Evolutionary conservation across 2,113 vertebrate species (phyloP).

Genomic region (Callithrix jacchus): DNA sequence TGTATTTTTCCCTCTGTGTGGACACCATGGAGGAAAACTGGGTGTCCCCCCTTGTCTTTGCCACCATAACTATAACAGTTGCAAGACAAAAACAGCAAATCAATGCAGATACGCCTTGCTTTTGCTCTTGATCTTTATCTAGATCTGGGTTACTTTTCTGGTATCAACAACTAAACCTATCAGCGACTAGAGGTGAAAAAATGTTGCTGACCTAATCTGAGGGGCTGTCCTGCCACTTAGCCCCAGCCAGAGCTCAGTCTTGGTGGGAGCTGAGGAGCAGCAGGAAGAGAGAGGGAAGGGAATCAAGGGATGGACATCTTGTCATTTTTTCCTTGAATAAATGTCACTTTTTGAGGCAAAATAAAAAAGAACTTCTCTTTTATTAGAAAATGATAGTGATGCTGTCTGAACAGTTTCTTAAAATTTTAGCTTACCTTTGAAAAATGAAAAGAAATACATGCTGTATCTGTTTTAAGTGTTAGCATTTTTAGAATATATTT

Average conservation of each 20-base stretch:
- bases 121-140: constrained; percentile 2
- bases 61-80: neutral
- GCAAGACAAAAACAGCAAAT: neutral
- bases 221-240: no score
- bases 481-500: neutral
- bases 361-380: neutral
- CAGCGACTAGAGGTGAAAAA: neutral
- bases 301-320: no score
- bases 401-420: neutral
- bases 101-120: neutral
- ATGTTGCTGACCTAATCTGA: no score
- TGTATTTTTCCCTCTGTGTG: neutral
- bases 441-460: neutral
- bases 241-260: no score
- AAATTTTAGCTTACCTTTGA: neutral
- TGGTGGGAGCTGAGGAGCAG: no score
- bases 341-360: no score
- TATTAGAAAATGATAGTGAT: neutral
- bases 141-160: neutral
- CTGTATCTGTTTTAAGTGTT: neutral
- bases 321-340: no score
- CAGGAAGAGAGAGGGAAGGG: no score
- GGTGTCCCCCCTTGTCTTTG: neutral
- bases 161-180: neutral
- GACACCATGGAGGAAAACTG: neutral